Conservation (phyloP, 1,140 invertebrate species). For the Copidosoma floridanum region DNA sequence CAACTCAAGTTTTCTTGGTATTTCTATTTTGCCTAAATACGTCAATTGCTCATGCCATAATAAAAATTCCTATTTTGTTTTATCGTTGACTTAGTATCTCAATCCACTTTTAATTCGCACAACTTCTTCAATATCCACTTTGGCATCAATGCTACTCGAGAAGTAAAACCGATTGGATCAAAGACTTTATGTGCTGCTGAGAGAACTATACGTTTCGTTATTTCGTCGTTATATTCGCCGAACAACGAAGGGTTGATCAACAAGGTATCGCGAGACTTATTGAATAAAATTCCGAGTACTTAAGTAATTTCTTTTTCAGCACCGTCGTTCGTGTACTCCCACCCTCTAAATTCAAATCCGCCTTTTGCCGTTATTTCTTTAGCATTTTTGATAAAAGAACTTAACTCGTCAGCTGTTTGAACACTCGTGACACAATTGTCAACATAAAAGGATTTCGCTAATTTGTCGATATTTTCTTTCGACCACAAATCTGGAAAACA, state of each 20-base stretch:
- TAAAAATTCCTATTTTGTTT: conserved; percentile 10
- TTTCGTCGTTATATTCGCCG: neutral
- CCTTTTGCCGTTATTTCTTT: too few relatives aligned
- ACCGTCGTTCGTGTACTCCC: conserved; percentile 3
- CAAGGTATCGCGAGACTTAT: conserved; percentile 5
- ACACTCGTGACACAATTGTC: too few relatives aligned
- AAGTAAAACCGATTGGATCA: conserved; percentile 34
- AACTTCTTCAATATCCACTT: conserved; percentile 29
- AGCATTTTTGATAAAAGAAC: too few relatives aligned
- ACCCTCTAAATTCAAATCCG: conserved; percentile 17
- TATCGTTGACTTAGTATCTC: conserved; percentile 27
- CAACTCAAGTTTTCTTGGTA: conserved; percentile 31
- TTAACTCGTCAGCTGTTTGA: too few relatives aligned
- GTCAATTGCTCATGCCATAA: conserved; percentile 28
- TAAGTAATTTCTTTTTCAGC: neutral
- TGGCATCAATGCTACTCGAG: conserved; percentile 24
- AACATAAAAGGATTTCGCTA: too few relatives aligned
- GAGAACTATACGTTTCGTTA: conserved; percentile 29
- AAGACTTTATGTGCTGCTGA: conserved; percentile 32
- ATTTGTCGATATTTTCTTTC: too few relatives aligned
- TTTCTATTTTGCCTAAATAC: conserved; percentile 30
- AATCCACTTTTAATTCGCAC: conserved; percentile 24
- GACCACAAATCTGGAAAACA: too few relatives aligned
- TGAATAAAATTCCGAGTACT: conserved; percentile 12
- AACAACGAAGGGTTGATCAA: neutral